Evolutionary conservation across 2,797 vertebrate species (phyloP).

Genomic region (Anniella stebbinsi): DNA sequence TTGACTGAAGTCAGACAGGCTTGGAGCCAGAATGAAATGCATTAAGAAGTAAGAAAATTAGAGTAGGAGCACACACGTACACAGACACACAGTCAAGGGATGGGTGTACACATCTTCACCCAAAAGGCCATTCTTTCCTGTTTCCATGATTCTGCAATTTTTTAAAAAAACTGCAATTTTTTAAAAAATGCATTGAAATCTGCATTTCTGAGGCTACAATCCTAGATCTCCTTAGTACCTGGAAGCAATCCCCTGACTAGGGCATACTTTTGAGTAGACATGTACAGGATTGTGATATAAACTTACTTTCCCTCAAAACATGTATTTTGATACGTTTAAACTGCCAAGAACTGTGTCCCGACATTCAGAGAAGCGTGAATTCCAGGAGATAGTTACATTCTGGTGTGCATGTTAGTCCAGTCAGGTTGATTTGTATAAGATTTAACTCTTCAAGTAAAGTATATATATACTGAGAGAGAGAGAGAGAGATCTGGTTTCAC

Average conservation of each 20-base stretch:
- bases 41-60: conserved; percentile 20
- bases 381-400: neutral
- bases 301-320: neutral
- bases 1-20: conserved; percentile 40
- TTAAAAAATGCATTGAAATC: neutral
- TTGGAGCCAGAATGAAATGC: neutral
- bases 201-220: neutral
- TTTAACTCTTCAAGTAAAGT: no score
- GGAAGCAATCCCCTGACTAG: neutral
- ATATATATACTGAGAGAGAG: no score
- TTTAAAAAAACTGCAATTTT: no score
- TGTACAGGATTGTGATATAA: neutral
- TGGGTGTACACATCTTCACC: no score
- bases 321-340: neutral
- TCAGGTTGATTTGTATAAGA: no score
- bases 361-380: neutral
- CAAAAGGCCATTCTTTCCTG: neutral
- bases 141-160: neutral
- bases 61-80: neutral
- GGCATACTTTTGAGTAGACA: neutral
- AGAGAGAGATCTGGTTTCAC: no score
- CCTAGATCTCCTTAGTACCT: no score
- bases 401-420: neutral
- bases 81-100: no score
- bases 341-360: neutral